phyloP scores from a whole-genome alignment of 2,113 vertebrate genomes.

The Lepisosteus oculatus region DNA sequence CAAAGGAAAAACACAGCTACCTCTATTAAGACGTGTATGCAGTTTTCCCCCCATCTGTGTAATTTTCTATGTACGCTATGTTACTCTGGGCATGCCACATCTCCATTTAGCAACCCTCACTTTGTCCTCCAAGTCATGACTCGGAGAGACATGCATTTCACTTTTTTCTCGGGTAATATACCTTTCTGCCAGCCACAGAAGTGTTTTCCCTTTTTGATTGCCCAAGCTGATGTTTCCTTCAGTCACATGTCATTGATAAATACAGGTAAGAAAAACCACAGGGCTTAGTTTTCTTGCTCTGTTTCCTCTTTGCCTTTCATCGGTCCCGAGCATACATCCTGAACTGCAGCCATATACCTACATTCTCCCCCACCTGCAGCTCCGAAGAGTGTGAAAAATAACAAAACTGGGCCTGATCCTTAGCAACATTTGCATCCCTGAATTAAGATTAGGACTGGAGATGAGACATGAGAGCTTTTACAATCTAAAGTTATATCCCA shows the following conservation, averaged over 20 bases:
- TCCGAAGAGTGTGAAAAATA: not conserved
- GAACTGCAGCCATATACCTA: not conserved
- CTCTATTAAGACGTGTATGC: too few relatives aligned
- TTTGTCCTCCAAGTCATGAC: conserved; percentile 7
- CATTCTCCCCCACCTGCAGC: not conserved
- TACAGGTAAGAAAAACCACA: conserved; percentile 47
- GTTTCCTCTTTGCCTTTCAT: conserved; percentile 12
- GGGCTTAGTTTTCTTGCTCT: conserved; percentile 50
- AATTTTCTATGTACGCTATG: too few relatives aligned
- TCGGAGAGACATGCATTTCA: too few relatives aligned
- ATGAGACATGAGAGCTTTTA: too few relatives aligned
- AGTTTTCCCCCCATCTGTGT: too few relatives aligned
- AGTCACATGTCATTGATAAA: conserved; percentile 3
- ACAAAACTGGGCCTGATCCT: too few relatives aligned
- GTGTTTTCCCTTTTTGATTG: conserved; percentile 10
- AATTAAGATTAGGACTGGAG: too few relatives aligned
- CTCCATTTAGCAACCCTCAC: conserved; percentile 15
- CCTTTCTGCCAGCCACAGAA: not conserved
- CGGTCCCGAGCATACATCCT: not conserved
- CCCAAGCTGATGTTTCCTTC: conserved; percentile 25
- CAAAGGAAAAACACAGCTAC: too few relatives aligned
- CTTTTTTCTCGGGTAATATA: too few relatives aligned
- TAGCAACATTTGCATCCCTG: too few relatives aligned
- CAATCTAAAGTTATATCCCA: not conserved
- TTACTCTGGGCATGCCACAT: not conserved